Conservation (phyloP, 2,113 vertebrate species). For the Otolemur garnettii region DNA sequence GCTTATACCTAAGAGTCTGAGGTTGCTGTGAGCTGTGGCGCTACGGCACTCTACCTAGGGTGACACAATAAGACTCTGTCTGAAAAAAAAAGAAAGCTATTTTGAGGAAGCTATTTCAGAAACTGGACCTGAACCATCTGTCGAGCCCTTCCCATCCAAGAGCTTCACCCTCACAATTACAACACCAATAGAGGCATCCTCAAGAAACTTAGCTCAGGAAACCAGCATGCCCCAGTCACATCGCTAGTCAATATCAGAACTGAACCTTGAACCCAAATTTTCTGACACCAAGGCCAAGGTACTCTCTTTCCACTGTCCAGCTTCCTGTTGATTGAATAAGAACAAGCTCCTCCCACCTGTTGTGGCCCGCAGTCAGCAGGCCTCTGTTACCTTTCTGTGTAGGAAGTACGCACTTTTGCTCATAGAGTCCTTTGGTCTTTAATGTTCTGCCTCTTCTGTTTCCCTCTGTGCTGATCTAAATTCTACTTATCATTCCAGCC, state of each 20-base stretch:
- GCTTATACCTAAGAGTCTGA: too few relatives aligned
- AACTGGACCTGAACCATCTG: not conserved
- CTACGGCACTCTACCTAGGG: too few relatives aligned
- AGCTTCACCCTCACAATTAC: not conserved
- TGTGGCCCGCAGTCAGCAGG: not conserved
- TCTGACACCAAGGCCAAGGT: not conserved
- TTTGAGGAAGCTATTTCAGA: not conserved
- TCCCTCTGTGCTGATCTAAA: not conserved
- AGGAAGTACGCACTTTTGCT: not conserved
- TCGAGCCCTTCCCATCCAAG: not conserved
- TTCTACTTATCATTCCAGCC: not conserved
- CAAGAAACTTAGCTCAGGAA: not conserved
- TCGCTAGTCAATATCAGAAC: not conserved
- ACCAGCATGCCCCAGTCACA: not conserved
- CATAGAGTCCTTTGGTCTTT: not conserved
- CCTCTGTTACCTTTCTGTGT: not conserved
- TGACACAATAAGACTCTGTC: too few relatives aligned
- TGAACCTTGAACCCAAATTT: constrained; percentile 43
- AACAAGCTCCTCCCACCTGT: not conserved
- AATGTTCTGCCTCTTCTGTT: not conserved
- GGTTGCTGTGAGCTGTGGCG: too few relatives aligned
- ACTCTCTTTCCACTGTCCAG: not conserved
- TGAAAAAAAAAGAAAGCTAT: too few relatives aligned
- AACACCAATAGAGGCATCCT: not conserved
- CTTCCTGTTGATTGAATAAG: constrained; percentile 8